Base-by-base conservation (phyloP, 2,888 invertebrate genomes). In the Stenotaenia linearis region DNA sequence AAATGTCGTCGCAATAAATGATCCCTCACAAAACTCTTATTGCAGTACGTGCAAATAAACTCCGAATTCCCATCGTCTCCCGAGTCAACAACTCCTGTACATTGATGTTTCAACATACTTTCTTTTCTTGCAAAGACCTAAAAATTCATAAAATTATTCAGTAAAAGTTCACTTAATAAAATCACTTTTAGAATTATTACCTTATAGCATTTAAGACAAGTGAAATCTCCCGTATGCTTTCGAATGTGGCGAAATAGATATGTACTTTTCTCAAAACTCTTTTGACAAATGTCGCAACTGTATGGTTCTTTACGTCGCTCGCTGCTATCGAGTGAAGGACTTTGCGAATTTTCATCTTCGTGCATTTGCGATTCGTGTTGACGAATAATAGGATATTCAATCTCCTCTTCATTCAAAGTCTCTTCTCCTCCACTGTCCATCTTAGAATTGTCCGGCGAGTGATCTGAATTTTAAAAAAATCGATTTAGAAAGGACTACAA, bases 241-340 rank as follows among this genome's bases (percentile, higher is more conserved):
- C 86, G 86, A 82, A 89, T 85, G 83, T 90, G 90, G n/a, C 87
- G 85, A 80, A 86, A 85, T 5, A 88, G 83, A 82, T 87, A 87
- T 75, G 86, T 84, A 5, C 86, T 83, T 76, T 85, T 86, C 10
- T 85, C 84, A 81, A 86, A 86, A 77, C 83, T 83, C 80, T 85
- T 86, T 7, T 83, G 82, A 80, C 86, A 86, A 79, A 86, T 86
- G 81, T 86, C 86, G 82, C 86, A 86, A 77, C 75, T 79, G 30
- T 84, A 83, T 40, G 69, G 23, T 18, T 28, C 69, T 9, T 69
- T 69, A 1, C 18, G 23, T 18, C 21, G 25, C 6, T 69, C 69
- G 15, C 15, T 40, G 40, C 15, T 40, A 9, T 40, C 40, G 15
- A 12, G 2, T 18, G 21, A 69, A 18, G 69, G 69, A 69, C 69